These are phyloP conservation scores for Origma solitaria DNA, from an alignment of 2,113 vertebrate genomes.

Conservation along the genomic window DNA sequence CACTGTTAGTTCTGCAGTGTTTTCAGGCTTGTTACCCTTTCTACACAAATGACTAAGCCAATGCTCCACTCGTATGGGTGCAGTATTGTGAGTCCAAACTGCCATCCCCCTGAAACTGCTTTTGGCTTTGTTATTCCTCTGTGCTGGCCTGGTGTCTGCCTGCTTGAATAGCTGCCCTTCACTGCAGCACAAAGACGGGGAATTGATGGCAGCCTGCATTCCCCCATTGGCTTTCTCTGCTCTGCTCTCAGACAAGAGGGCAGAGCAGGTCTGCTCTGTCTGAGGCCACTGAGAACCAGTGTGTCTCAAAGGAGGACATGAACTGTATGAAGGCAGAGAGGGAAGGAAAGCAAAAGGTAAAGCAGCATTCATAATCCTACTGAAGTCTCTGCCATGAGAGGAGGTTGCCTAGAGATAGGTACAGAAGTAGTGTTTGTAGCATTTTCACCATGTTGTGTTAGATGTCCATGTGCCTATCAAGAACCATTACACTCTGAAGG, in stretches of 20 bases:
- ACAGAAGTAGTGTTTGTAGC: not conserved
- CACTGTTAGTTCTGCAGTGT: not conserved
- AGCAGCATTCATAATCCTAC: not conserved
- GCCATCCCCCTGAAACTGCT: not conserved
- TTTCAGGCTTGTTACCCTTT: not conserved
- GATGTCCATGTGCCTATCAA: not conserved
- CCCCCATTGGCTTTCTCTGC: not conserved
- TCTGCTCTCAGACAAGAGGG: not conserved
- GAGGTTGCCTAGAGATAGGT: not conserved
- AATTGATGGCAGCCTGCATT: not conserved
- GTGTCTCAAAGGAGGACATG: not conserved
- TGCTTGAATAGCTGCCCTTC: not conserved
- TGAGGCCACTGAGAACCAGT: not conserved
- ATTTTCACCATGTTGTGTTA: not conserved
- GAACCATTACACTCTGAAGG: not conserved
- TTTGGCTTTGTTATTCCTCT: not conserved
- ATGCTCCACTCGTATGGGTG: not conserved
- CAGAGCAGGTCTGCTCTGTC: not conserved
- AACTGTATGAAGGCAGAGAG: not conserved
- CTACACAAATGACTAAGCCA: not conserved
- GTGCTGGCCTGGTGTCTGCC: not conserved
- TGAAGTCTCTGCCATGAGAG: not conserved
- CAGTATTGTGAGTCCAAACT: not conserved
- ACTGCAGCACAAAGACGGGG: not conserved
- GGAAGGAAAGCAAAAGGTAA: not conserved